Percentiles rank a stretch among this genome's conserved stretches.
These are phyloP conservation scores for Dallia pectoralis DNA, from an alignment of 2,797 vertebrate genomes.

Conservation along the genomic window DNA sequence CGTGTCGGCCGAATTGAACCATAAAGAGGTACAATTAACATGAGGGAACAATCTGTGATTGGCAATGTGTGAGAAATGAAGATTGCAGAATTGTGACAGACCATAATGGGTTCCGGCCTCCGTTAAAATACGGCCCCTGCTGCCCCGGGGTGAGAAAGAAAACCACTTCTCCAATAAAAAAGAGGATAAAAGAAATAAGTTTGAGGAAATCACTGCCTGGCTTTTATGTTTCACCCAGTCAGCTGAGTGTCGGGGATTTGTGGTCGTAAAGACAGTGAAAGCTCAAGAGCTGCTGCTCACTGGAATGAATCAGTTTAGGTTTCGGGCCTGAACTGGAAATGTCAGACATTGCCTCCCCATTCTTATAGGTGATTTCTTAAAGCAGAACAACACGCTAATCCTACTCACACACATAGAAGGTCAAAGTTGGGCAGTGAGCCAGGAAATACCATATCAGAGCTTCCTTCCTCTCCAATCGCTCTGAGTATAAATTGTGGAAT, in stretches of 20 bases:
- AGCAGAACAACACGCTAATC: slow-evolving; percentile 92
- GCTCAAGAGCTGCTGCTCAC: slow-evolving; percentile 75
- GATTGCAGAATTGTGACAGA: slow-evolving; percentile 14
- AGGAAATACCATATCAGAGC: slow-evolving; percentile 99
- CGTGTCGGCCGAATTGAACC: slow-evolving; percentile 34
- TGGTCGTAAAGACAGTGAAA: slow-evolving; percentile 73
- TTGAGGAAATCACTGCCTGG: slow-evolving; percentile 57
- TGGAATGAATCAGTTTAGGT: slow-evolving; percentile 90
- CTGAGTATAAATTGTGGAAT: slow-evolving; percentile 99
- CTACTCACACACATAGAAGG: slow-evolving; percentile 89
- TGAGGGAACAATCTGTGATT: slow-evolving; percentile 49
- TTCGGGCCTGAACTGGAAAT: slow-evolving; percentile 81
- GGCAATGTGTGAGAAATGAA: slow-evolving; percentile 55
- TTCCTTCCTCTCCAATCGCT: slow-evolving; percentile 92
- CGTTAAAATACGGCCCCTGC: slow-evolving; percentile 53
- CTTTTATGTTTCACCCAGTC: slow-evolving; percentile 71
- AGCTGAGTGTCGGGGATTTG: slow-evolving; percentile 72
- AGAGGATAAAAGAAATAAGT: slow-evolving; percentile 62
- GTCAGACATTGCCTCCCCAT: slow-evolving; percentile 86
- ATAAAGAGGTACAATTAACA: slow-evolving; percentile 64
- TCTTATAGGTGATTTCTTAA: slow-evolving; percentile 92
- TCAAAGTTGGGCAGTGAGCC: slow-evolving; percentile 99
- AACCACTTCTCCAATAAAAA: slow-evolving; percentile 54
- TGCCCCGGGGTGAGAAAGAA: slow-evolving; percentile 49
- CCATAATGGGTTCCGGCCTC: slow-evolving; percentile 63